Base-by-base conservation (phyloP, 2,888 invertebrate species). In the Theodoxus fluviatilis region DNA sequence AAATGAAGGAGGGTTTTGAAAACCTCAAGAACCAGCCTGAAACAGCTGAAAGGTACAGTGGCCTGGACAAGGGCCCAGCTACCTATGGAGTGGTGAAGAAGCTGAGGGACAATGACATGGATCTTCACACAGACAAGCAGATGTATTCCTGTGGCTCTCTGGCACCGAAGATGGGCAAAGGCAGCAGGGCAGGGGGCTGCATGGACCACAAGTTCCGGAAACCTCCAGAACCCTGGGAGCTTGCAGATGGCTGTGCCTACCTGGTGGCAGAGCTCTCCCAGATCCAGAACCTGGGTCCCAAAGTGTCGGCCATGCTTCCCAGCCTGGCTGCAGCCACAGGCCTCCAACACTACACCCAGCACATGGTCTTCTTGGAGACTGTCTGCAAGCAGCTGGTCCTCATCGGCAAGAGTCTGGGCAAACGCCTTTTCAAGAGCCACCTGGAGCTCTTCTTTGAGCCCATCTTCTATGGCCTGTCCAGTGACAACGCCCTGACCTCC, bases 61-160 rank as follows among this genome's bases (percentile, higher is more conserved):
- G 79, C 33, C 59, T 88, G 67, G 87, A 87, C 52, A 87, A 80
- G 81, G 84, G 86, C 4, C 86, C 85, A 12, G 87, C 88, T 38
- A 86, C 85, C 1, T 89, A 87, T 79, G 88, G 89, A 35, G 88
- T 89, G 15, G 88, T 85, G 7, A 89, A 89, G 76, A 80, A 82
- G 67, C 75, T 87, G n/a, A 76, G 88, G 55, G 89, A 88, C 72
- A 89, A 89, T 80, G 89, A 89, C 77, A 80, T 84, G 80, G 86
- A 87, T 2, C 80, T 88, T 7, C 89, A 89, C 73, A 86, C 88
- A 31, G 84, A 89, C 79, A 85, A 85, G 79, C 76, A 89, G 88
- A 89, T 89, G 89, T 90, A 89, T 79, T 89, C 89, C 0, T 89
- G 89, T 84, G 89, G 89, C 0, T 89, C 89, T 2, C 79, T 89